Evolutionary conservation across 1,140 invertebrate genomes (phyloP).

Genomic region (Aporrectodea caliginosa): DNA sequence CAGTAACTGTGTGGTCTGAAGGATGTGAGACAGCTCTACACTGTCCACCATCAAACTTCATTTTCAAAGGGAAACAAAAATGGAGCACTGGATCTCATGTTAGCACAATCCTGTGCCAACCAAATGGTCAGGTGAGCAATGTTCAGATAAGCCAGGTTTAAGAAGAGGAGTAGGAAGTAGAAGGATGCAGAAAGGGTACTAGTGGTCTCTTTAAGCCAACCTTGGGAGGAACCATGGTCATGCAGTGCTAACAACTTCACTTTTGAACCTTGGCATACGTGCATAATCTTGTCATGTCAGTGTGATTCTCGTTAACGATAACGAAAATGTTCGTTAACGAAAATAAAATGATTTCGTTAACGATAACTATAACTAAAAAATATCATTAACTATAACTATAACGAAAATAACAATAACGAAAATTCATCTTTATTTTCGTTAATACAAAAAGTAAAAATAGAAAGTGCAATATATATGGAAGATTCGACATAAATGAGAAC

Average conservation of each 20-base stretch:
- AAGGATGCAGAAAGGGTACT: not conserved
- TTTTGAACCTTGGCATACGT: not conserved
- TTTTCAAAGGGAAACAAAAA: conserved; percentile 52
- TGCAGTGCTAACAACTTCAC: not conserved
- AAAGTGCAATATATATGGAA: too few species aligned
- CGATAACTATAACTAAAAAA: too few species aligned
- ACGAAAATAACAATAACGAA: too few species aligned
- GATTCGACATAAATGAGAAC: too few species aligned
- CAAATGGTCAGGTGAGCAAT: conserved; percentile 51
- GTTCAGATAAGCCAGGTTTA: not conserved
- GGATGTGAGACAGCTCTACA: conserved; percentile 46
- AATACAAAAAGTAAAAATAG: too few species aligned
- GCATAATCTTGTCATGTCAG: too few species aligned
- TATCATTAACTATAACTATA: too few species aligned
- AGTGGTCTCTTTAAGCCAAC: too few species aligned
- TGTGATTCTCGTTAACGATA: not conserved
- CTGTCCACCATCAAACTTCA: conserved; percentile 50
- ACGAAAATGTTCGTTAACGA: too few species aligned
- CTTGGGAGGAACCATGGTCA: not conserved
- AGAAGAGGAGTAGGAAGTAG: not conserved
- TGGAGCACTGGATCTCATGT: conserved; percentile 55
- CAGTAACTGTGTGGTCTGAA: conserved; percentile 51
- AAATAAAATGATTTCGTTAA: too few species aligned
- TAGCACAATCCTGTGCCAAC: conserved; percentile 53
- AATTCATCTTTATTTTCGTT: too few species aligned